phyloP scores from a whole-genome alignment of 2,797 vertebrate species.

The Borostomias antarcticus region DNA sequence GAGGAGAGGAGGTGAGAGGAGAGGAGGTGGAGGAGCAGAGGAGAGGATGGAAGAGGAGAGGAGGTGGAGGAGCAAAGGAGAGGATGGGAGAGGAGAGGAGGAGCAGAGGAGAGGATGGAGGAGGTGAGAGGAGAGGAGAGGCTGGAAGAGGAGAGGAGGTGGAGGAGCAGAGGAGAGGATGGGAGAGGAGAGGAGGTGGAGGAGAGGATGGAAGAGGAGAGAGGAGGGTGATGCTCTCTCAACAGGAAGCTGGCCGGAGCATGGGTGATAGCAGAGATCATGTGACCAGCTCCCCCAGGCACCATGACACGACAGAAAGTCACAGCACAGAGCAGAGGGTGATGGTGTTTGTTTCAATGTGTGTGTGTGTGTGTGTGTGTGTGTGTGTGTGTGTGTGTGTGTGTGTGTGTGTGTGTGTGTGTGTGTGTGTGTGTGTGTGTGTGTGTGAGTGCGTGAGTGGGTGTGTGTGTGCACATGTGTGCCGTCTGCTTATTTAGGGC shows the following conservation, averaged over 20 bases:
- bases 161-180: no score
- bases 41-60: constrained; percentile 7
- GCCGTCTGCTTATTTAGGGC: constrained; percentile 31
- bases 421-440: constrained; percentile 11
- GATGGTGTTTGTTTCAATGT: no score
- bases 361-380: background rate
- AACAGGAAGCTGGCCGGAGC: background rate
- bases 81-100: background rate
- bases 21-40: no score
- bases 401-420: background rate
- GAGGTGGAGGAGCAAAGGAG: background rate
- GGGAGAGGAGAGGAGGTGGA: constrained; percentile 4
- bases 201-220: no score
- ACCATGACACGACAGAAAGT: constrained; percentile 33
- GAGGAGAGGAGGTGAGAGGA: no score
- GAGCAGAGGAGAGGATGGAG: background rate
- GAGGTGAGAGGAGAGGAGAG: no score
- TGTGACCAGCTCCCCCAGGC: background rate
- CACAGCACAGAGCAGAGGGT: constrained; percentile 11
- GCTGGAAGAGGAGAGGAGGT: no score
- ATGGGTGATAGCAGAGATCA: constrained; percentile 20
- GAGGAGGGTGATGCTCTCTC: constrained; percentile 10
- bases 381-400: background rate
- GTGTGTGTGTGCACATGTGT: constrained; percentile 7
- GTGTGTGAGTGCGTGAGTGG: constrained; percentile 6